Percentiles rank a stretch among this genome's conserved stretches.
Evolutionary conservation across 2,888 invertebrate species (phyloP).

Genomic region (Frankliniella intonsa): DNA sequence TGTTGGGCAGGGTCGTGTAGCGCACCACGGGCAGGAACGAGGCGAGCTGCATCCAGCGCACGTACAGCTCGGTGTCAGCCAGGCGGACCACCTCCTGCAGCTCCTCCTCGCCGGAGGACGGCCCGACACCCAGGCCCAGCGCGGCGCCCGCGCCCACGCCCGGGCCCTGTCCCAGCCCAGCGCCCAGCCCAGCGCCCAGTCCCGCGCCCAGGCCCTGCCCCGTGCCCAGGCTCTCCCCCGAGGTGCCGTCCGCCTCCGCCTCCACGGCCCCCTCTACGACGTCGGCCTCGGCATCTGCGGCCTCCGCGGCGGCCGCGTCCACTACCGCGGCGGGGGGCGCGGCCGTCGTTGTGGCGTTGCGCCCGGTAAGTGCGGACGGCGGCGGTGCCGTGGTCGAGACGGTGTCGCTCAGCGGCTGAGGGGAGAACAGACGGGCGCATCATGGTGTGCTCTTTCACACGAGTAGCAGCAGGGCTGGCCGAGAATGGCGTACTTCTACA

Average conservation of each 20-base stretch:
- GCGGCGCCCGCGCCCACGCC: slow-evolving; percentile 7
- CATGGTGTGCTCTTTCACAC: no score
- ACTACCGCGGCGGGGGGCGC: background rate
- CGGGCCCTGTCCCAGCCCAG: background rate
- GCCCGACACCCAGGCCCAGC: background rate
- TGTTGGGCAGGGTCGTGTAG: slow-evolving; percentile 83
- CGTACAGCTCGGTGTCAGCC: slow-evolving; percentile 76
- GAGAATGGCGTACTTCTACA: no score
- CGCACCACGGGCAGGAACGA: slow-evolving; percentile 89
- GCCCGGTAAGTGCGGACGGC: background rate
- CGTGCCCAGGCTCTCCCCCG: background rate
- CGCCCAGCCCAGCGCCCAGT: slow-evolving; percentile 1
- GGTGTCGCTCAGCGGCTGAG: background rate
- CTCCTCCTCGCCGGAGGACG: slow-evolving; percentile 4
- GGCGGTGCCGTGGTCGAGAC: background rate
- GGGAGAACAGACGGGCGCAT: background rate
- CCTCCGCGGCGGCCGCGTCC: slow-evolving; percentile 16
- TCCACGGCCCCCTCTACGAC: background rate
- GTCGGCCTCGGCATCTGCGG: background rate
- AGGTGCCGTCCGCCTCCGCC: slow-evolving; percentile 8
- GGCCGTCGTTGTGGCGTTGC: slow-evolving; percentile 25
- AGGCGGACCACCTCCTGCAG: slow-evolving; percentile 45
- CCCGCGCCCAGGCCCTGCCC: slow-evolving; percentile 1
- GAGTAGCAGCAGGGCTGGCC: no score
- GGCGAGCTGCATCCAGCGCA: slow-evolving; percentile 85